phyloP scores from a whole-genome alignment of 1,140 invertebrate genomes.

The Magallana ariakensis region DNA sequence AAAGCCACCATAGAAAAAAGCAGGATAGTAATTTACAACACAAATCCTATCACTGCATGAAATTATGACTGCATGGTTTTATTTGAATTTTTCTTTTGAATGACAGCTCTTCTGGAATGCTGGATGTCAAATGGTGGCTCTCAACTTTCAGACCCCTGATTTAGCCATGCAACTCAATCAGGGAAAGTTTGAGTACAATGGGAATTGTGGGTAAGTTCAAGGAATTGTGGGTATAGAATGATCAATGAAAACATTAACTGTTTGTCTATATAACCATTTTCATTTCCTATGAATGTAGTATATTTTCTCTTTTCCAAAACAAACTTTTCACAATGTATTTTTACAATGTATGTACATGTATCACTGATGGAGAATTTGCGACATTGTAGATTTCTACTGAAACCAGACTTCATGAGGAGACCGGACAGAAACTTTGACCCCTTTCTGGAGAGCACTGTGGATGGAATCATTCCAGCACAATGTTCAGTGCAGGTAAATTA shows the following conservation, averaged over 20 bases:
- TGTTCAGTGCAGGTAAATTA: slow-evolving; percentile 93
- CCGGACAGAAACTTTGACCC: slow-evolving; percentile 98
- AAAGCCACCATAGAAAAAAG: too few relatives aligned
- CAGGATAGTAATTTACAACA: too few relatives aligned
- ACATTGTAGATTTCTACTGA: slow-evolving; percentile 91
- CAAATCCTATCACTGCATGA: too few relatives aligned
- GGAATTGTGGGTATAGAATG: too few relatives aligned
- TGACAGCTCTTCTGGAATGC: slow-evolving; percentile 97
- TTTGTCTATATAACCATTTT: too few relatives aligned
- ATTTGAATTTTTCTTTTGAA: slow-evolving; percentile 18
- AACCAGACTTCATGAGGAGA: slow-evolving; percentile 99
- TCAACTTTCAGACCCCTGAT: slow-evolving; percentile 99
- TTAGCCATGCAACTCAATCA: slow-evolving; percentile 99
- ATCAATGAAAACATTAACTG: too few relatives aligned
- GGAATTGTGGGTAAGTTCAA: slow-evolving; percentile 91
- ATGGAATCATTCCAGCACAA: slow-evolving; percentile 99
- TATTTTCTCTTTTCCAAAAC: too few relatives aligned
- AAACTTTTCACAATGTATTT: too few relatives aligned
- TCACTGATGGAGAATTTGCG: too few relatives aligned
- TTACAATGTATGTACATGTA: too few relatives aligned
- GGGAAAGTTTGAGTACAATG: slow-evolving; percentile 99
- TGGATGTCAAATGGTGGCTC: slow-evolving; percentile 99
- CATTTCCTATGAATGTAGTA: too few relatives aligned
- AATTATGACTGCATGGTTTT: too few relatives aligned
- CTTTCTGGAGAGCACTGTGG: slow-evolving; percentile 99